Evolutionary conservation across 2,888 invertebrate species (phyloP), one percentile per base, ranked within the genome.

Genomic region (Sesia bembeciformis): DNA sequence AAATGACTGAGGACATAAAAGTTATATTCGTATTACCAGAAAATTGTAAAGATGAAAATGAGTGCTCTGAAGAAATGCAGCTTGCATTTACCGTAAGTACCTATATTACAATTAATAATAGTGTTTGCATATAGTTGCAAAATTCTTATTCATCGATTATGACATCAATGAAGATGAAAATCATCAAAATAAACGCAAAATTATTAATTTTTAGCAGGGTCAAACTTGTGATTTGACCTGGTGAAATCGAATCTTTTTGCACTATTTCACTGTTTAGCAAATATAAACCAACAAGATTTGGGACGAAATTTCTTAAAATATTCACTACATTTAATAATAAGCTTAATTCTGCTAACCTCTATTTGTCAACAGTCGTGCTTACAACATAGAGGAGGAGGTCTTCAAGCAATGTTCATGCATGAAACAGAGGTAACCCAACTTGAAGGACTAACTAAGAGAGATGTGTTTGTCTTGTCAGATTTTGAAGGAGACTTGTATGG

Each of bases 401-500:
- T 94, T 1, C 78, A 84, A 59, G 91, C 93, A 0, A 72, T 73
- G 41, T 96, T 96, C 93, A 85, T 94, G 3, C 85, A 86, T 5
- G 93, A 94, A 67, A 77, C 82, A 3, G 85, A 93, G 7, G 93
- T 93, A 59, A 79, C 89, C 1, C 78, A 92, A 5, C 90, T 93
- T 49, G 90, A 90, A 5, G 92, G 93, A 39, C 72, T 92, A 3
- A 84, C 84, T 0, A 92, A 92, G 62, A 93, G 91, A 62, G 94
- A 95, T 84, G 93, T 96, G 1, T 94, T 96, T 73, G 92, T 98
- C 0, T 89, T 97, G 69, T 93, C 95, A 56, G 89, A 92, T 51
- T 97, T 98, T 82, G 90, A 92, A 61, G 97, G 97, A 6, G 83
- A 91, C 4, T 80, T 92, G 0, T 97, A 94, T 80, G 88, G 93